Base-by-base conservation (phyloP, 2,888 invertebrate species). In the Drosophila merina region DNA sequence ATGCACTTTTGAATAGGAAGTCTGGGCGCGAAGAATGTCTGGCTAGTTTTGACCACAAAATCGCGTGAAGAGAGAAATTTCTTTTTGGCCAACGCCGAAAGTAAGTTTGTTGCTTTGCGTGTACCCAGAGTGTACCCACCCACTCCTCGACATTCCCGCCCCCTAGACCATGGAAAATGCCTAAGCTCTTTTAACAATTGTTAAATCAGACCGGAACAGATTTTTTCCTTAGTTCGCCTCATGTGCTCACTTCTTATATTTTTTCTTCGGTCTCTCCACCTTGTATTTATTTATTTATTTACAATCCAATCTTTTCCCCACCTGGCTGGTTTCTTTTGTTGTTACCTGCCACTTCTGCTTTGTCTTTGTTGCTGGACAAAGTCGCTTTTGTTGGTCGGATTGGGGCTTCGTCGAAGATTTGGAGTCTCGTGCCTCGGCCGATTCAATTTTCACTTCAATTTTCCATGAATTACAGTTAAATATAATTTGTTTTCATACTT, bases 181-280 rank as follows among this genome's bases (percentile, higher is more conserved):
- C 74, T 85, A 85, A 88, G 88, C 88, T 75, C 77, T 86, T 14
- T 89, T 90, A 89, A 77, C 85, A 86, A 86, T 90, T 89, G 82
- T 88, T 84, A 90, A 89, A 89, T 86, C 90, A 86, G 89, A 89
- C 89, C 90, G 90, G 88, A 89, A 89, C 89, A 88, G 75, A 85
- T 36, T 83, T 85, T 75, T 58, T 40, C 70, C 48, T 45, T 47
- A 38, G 38, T 28, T 30, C 33, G 64, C 20, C 56, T 33, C 63
- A 30, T 31, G 54, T 44, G 55, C 69, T 68, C 45, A 44, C 52
- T 40, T 51, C 55, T 54, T 45, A 42, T 31, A 47, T 9, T 47
- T 31, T 50, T 48, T 14, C 30, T 26, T 45, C 51, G 49, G 60
- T 25, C 45, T 60, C 36, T 26, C 36, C 38, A 33, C 42, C 45